Evolutionary conservation across 2,888 invertebrate species (phyloP), one percentile per base, ranked within the genome.

Genomic region (Scaptodrosophila latifasciaeformis): DNA sequence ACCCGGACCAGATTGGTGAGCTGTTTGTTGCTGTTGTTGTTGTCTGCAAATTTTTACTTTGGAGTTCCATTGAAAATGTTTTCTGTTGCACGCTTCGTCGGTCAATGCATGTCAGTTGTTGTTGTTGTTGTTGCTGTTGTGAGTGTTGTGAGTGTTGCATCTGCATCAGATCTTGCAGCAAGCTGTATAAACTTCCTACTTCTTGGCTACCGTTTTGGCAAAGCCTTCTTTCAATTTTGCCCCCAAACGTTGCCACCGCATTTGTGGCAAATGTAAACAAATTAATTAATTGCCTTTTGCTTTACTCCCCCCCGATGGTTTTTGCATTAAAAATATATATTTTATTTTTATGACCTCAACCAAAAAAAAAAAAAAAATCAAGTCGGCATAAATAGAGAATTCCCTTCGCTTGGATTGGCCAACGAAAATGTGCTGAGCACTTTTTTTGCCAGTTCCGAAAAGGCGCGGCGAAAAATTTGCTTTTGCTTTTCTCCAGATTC

Each of bases 261-360:
- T 77, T 46, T 70, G 70, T 64, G 52, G 50, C 60, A 62, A 71
- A 77, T 75, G 76, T 75, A 75, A 75, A 75, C 75, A 75, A 76
- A 75, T 75, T 75, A 75, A 75, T 75, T 72, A 75, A 75, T 78
- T 78, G 76, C 75, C 76, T 67, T 71, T 74, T 59, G 62, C 74
- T 70, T n/a, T n/a, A n/a, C n/a, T n/a, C n/a, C n/a, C 9, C 9
- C 27, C 5, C 9, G 12, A 6, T 15, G 13, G 35, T 7, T 7
- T 10, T 3, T 15, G 18, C 37, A 13, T 15, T 37, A 35, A 1
- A 35, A 35, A 35, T 12, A 35, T 35, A 13, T 43, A 17, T 27
- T 43, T 24, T 24, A 37, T 13, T 21, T 34, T 13, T 34, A 19
- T 19, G 31, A n/a, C 59, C 65, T 5, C 24, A 24, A 7, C 24